Conservation (phyloP, 2,113 vertebrate genomes). For the Monopterus albus region DNA sequence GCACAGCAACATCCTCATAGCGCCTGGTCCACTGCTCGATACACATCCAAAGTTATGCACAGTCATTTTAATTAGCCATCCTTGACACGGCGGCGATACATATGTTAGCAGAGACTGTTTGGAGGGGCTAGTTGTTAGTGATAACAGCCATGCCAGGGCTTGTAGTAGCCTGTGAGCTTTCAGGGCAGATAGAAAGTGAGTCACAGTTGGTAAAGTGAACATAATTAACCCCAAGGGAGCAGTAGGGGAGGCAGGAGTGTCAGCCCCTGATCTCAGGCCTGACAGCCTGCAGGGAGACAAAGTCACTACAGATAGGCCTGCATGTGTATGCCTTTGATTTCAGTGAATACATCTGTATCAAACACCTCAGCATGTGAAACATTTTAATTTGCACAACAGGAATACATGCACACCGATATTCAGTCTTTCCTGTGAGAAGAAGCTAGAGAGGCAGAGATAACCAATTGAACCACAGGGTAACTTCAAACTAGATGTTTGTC, state of each 20-base stretch:
- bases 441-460: not conserved
- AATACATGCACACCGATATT: not conserved
- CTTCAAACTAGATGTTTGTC: not conserved
- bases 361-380: not conserved
- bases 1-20: conserved; percentile 14
- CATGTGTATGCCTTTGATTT: conserved; percentile 17
- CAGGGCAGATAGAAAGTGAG: conserved; percentile 59
- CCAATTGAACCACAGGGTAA: not conserved
- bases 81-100: conserved; percentile 59
- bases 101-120: conserved; percentile 58
- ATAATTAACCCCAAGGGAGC: conserved; percentile 82
- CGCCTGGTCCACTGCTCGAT: conserved; percentile 17
- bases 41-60: conserved; percentile 56
- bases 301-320: conserved; percentile 10
- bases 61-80: conserved; percentile 81
- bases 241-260: conserved; percentile 58
- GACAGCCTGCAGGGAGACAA: conserved; percentile 45
- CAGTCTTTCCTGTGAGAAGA: not conserved
- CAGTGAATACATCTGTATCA: not conserved
- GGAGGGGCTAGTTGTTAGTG: conserved; percentile 65
- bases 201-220: conserved; percentile 76
- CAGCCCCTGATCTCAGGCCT: conserved; percentile 58
- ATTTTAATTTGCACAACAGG: not conserved
- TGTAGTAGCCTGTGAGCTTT: conserved; percentile 48
- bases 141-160: conserved; percentile 46